Percentiles rank a stretch among this genome's conserved stretches.
Evolutionary conservation across 1,140 invertebrate species (phyloP).

Genomic region (Acromyrmex charruanus): DNA sequence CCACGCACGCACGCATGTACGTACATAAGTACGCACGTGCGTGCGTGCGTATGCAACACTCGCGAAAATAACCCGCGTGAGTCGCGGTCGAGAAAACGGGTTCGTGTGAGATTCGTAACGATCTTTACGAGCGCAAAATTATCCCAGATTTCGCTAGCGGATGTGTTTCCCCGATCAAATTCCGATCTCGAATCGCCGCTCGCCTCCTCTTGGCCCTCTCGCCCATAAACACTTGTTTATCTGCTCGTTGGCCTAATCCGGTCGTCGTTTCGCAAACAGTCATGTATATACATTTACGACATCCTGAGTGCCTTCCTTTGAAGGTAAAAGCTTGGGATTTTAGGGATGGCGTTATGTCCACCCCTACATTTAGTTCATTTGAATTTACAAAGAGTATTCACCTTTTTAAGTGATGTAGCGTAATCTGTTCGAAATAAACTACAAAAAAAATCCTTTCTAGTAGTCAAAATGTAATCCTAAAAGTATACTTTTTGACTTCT

Average conservation of each 20-base stretch:
- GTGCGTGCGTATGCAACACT: neutral
- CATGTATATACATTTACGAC: constrained; percentile 26
- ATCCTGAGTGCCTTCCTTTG: neutral
- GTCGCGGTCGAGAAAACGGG: neutral
- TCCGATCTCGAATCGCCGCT: neutral
- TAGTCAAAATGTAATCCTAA: too few species aligned
- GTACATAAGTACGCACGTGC: neutral
- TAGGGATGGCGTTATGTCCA: neutral
- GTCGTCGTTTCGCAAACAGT: constrained; percentile 2
- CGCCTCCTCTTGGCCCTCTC: neutral
- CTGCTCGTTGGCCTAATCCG: constrained; percentile 31
- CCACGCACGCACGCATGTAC: constrained; percentile 56
- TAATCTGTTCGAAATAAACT: too few species aligned
- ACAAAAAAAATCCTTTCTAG: too few species aligned
- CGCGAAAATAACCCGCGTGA: constrained; percentile 13
- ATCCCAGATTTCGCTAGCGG: constrained; percentile 7
- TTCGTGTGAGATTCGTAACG: constrained; percentile 28
- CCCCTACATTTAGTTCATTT: too few species aligned
- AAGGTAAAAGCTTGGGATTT: neutral
- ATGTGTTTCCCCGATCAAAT: neutral
- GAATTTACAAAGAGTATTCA: too few species aligned
- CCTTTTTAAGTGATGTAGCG: too few species aligned
- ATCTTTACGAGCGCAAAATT: neutral
- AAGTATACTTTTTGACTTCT: too few species aligned
- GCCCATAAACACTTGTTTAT: neutral